Conservation (phyloP, 2,888 invertebrate species). For the Eupithecia tripunctaria region DNA sequence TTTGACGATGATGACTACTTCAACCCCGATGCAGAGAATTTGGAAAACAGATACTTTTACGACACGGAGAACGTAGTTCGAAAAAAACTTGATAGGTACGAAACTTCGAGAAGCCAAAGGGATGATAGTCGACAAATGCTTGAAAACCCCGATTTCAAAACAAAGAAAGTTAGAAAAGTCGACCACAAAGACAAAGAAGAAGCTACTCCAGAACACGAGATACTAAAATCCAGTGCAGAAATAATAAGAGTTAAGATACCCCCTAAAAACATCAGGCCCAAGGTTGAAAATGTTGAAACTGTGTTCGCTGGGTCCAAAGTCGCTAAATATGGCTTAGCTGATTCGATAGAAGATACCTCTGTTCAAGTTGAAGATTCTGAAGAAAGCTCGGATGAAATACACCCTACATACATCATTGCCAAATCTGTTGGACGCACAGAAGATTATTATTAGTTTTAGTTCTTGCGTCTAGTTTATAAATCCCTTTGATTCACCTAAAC, state of each 20-base stretch:
- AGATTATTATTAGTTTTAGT: constrained; percentile 33
- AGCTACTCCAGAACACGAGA: constrained; percentile 33
- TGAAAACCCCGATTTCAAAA: constrained; percentile 47
- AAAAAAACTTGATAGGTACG: constrained; percentile 36
- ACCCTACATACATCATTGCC: constrained; percentile 50
- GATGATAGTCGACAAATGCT: constrained; percentile 22
- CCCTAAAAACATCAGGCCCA: constrained; percentile 31
- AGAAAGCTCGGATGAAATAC: constrained; percentile 38
- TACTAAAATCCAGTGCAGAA: constrained; percentile 30
- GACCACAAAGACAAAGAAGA: constrained; percentile 29
- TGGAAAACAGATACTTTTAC: constrained; percentile 62
- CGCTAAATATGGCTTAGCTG: constrained; percentile 57
- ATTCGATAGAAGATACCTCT: constrained; percentile 17
- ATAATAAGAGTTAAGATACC: constrained; percentile 33
- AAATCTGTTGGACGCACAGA: constrained; percentile 47
- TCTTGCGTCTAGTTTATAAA: neutral
- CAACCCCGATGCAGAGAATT: constrained; percentile 53
- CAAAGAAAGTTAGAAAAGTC: constrained; percentile 18
- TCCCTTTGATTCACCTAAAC: neutral
- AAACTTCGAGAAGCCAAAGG: constrained; percentile 20
- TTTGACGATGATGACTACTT: constrained; percentile 62
- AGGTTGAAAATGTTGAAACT: constrained; percentile 60
- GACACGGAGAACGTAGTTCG: constrained; percentile 50
- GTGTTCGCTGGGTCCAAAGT: constrained; percentile 70
- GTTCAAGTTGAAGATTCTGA: constrained; percentile 22